These are phyloP conservation scores for Thalassoma bifasciatum DNA, from an alignment of 2,113 vertebrate genomes.

Conservation along the genomic window DNA sequence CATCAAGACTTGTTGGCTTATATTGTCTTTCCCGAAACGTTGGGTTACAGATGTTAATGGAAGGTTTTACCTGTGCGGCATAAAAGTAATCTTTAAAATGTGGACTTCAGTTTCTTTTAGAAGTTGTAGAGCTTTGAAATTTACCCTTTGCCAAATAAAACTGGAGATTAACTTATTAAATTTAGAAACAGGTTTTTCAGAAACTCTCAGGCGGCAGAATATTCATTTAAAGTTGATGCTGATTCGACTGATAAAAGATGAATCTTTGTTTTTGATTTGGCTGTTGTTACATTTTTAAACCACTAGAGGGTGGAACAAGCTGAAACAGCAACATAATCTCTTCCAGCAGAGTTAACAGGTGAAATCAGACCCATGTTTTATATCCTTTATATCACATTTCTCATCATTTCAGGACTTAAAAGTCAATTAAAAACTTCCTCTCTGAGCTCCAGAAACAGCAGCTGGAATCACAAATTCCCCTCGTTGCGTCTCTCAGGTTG, in stretches of 20 bases:
- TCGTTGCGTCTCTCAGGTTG: background rate
- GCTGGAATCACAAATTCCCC: background rate
- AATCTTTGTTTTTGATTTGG: too few species aligned
- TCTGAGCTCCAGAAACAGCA: background rate
- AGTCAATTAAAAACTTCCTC: background rate
- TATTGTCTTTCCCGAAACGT: background rate
- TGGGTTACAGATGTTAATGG: background rate
- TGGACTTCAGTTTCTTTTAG: background rate
- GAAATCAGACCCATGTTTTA: background rate
- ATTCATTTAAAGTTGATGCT: too few species aligned
- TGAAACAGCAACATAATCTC: background rate
- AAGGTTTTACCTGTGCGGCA: background rate
- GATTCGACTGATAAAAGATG: too few species aligned
- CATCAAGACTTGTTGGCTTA: background rate
- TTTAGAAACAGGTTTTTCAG: too few species aligned
- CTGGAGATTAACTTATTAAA: too few species aligned
- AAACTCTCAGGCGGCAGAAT: too few species aligned
- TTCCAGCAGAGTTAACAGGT: background rate
- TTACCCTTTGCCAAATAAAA: background rate
- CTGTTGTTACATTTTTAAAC: background rate
- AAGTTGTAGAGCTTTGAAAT: background rate
- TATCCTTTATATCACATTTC: background rate
- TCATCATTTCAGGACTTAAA: background rate
- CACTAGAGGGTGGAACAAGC: background rate
- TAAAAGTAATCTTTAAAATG: slow-evolving; percentile 1